phyloP scores from a whole-genome alignment of 2,888 invertebrate species.

The Adelphocoris suturalis region DNA sequence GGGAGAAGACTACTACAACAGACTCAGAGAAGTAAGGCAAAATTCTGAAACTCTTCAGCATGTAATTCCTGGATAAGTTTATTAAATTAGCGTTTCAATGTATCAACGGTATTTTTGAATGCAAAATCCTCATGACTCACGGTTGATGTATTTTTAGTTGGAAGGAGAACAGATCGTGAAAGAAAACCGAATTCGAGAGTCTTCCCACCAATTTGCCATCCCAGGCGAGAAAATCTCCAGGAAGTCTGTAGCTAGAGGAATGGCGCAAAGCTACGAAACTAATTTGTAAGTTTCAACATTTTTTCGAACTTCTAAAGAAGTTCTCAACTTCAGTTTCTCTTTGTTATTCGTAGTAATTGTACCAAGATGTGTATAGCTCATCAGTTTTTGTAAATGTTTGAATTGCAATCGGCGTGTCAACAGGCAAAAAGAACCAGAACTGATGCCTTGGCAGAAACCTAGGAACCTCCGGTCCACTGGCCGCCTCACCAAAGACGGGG shows the following conservation, averaged over 20 bases:
- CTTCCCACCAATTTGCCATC: conserved; percentile 89
- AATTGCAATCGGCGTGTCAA: neutral
- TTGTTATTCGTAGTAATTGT: too few relatives aligned
- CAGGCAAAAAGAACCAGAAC: conserved; percentile 75
- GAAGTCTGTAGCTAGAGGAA: conserved; percentile 89
- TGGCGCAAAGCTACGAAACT: conserved; percentile 92
- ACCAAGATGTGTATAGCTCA: too few relatives aligned
- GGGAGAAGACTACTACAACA: conserved; percentile 89
- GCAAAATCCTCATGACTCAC: too few relatives aligned
- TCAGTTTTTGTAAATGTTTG: neutral
- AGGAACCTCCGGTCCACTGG: conserved; percentile 74
- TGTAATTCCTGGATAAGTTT: neutral
- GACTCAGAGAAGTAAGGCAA: conserved; percentile 83
- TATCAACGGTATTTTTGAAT: too few relatives aligned
- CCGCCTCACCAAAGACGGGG: conserved; percentile 63
- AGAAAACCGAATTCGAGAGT: conserved; percentile 88
- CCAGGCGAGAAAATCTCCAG: conserved; percentile 90
- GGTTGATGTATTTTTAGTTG: conserved; percentile 78
- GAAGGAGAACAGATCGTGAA: conserved; percentile 92
- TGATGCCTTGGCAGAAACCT: conserved; percentile 77
- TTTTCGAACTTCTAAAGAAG: too few relatives aligned
- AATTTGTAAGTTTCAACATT: conserved; percentile 86
- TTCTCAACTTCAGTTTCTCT: too few relatives aligned
- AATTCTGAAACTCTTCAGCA: neutral
- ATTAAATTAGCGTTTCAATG: too few relatives aligned